phyloP scores from a whole-genome alignment of 2,888 invertebrate species.

The Platerodrilus igneus region DNA sequence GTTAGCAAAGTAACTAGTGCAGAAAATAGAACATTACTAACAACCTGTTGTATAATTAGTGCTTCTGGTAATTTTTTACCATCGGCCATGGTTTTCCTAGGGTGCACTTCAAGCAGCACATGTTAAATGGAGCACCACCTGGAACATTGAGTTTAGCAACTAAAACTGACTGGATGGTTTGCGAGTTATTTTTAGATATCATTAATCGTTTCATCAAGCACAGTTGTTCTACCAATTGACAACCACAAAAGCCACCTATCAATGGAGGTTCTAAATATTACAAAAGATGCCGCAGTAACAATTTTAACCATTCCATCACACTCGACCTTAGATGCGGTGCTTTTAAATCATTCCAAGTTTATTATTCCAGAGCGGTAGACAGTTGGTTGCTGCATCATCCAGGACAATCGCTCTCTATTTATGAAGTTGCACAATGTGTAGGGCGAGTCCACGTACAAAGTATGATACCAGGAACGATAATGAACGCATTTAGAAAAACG shows the following conservation, averaged over 20 bases:
- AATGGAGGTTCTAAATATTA: constrained; percentile 29
- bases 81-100: constrained; percentile 40
- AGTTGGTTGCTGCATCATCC: no score
- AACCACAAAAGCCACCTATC: constrained; percentile 37
- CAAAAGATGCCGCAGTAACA: constrained; percentile 40
- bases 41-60: constrained; percentile 35
- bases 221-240: constrained; percentile 35
- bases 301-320: constrained; percentile 43
- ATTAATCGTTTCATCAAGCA: constrained; percentile 40
- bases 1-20: constrained; percentile 36
- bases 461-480: no score
- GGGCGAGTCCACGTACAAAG: no score
- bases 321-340: no score
- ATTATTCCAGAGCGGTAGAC: no score
- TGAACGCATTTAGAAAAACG: no score
- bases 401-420: no score
- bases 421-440: no score
- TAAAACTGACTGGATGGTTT: constrained; percentile 43
- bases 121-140: constrained; percentile 38
- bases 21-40: constrained; percentile 38
- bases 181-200: constrained; percentile 36
- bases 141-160: constrained; percentile 38
- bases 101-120: constrained; percentile 33
- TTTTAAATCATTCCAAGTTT: no score
- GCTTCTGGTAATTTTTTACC: constrained; percentile 34